Conservation (phyloP, 2,797 vertebrate species). For the Carcharodon carcharias region DNA sequence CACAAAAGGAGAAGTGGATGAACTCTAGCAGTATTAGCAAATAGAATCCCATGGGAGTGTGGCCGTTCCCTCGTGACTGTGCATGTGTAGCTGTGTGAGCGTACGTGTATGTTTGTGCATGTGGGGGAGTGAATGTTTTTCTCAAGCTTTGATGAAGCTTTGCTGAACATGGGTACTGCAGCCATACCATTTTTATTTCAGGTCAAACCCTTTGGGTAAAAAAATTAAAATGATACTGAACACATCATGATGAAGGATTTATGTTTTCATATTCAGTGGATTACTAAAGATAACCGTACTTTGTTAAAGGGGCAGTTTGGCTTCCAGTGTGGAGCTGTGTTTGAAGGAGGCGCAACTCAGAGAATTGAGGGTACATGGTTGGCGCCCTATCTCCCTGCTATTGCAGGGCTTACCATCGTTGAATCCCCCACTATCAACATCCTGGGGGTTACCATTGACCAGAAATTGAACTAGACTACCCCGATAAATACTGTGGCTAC, state of each 20-base stretch:
- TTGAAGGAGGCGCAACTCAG: not conserved
- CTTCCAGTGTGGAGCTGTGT: not conserved
- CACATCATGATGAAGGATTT: not conserved
- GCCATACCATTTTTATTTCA: not conserved
- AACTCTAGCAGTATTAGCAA: conserved; percentile 8
- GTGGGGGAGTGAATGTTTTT: not conserved
- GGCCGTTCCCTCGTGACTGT: not conserved
- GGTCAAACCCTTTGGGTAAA: too few relatives aligned
- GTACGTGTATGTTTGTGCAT: not conserved
- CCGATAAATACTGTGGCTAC: too few relatives aligned
- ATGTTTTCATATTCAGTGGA: not conserved
- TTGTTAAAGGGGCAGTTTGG: not conserved
- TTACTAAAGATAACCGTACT: not conserved
- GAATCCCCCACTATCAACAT: too few relatives aligned
- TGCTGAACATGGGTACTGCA: not conserved
- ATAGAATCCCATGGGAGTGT: conserved; percentile 15
- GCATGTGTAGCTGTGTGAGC: not conserved
- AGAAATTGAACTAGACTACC: too few relatives aligned
- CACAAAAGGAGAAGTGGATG: conserved; percentile 8
- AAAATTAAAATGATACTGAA: not conserved
- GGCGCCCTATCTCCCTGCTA: not conserved
- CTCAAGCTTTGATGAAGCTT: not conserved
- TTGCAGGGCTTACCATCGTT: not conserved
- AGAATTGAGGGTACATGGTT: not conserved
- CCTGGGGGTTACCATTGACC: too few relatives aligned